Evolutionary conservation across 2,797 vertebrate species (phyloP).

Genomic region (Lerista edwardsae): DNA sequence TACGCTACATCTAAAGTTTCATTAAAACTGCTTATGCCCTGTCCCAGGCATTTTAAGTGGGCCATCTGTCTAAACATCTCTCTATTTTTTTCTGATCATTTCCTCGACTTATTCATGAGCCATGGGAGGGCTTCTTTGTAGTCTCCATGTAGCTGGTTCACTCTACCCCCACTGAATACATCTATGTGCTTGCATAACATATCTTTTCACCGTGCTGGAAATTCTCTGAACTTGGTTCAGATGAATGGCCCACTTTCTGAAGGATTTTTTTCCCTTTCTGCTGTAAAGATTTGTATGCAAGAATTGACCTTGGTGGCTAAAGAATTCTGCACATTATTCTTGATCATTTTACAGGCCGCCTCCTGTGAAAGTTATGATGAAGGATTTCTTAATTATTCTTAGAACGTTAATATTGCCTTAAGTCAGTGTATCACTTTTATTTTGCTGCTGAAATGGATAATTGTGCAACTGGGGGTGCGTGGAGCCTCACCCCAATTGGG

Average conservation of each 20-base stretch:
- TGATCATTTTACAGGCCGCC: conserved; percentile 95
- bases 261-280: conserved; percentile 71
- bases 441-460: conserved; percentile 82
- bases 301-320: conserved; percentile 92
- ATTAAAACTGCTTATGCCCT: conserved; percentile 93
- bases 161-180: conserved; percentile 94
- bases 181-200: conserved; percentile 90
- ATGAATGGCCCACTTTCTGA: conserved; percentile 88
- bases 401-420: conserved; percentile 94
- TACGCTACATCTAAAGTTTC: conserved; percentile 96
- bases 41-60: conserved; percentile 97
- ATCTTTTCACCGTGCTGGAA: conserved; percentile 85
- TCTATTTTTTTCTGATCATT: conserved; percentile 99
- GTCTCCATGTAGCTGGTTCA: conserved; percentile 90
- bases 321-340: conserved; percentile 94
- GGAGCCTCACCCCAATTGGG: conserved; percentile 33
- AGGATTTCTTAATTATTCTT: conserved; percentile 95
- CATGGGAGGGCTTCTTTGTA: conserved; percentile 99
- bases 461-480: conserved; percentile 70
- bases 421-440: conserved; percentile 88
- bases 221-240: conserved; percentile 88
- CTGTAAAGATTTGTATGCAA: conserved; percentile 93
- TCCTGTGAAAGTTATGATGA: conserved; percentile 93
- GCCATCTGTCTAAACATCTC: conserved; percentile 99
- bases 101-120: conserved; percentile 99